These are phyloP conservation scores for Neomorphus geoffroyi DNA, from an alignment of 2,797 vertebrate species.

Conservation along the genomic window DNA sequence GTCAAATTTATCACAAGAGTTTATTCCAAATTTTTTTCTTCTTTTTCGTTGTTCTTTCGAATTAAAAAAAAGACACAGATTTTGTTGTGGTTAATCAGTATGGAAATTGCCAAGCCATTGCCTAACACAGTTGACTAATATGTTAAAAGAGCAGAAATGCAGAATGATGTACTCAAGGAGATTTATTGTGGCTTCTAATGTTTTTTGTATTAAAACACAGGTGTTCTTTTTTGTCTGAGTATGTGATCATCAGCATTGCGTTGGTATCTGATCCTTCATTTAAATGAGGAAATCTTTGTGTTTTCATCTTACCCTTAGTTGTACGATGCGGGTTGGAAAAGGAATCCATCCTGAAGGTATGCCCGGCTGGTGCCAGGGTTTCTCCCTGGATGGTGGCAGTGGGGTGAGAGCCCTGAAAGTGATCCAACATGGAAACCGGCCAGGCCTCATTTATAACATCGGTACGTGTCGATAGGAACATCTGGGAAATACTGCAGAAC, in stretches of 20 bases:
- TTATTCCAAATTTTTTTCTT: neutral
- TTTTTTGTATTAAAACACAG: neutral
- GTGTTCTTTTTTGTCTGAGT: neutral
- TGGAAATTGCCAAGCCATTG: neutral
- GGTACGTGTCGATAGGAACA: constrained; percentile 73
- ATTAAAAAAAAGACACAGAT: neutral
- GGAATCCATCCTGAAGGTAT: constrained; percentile 94
- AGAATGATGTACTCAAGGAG: neutral
- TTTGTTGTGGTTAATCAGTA: fast-evolving
- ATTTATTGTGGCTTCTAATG: neutral
- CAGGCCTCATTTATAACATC: constrained; percentile 97
- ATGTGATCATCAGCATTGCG: neutral
- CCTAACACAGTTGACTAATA: neutral
- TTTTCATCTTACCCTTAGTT: constrained; percentile 76
- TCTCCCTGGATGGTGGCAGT: constrained; percentile 94
- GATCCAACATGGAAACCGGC: constrained; percentile 94
- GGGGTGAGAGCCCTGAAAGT: constrained; percentile 96
- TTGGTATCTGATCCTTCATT: neutral
- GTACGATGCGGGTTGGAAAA: constrained; percentile 94
- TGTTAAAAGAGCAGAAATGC: neutral
- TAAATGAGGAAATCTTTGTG: neutral
- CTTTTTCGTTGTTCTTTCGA: neutral
- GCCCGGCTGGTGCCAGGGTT: constrained; percentile 97
- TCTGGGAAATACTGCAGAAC: neutral
- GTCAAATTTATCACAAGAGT: neutral